Conservation (phyloP, 2,888 invertebrate species). For the Aplocera efformata region DNA sequence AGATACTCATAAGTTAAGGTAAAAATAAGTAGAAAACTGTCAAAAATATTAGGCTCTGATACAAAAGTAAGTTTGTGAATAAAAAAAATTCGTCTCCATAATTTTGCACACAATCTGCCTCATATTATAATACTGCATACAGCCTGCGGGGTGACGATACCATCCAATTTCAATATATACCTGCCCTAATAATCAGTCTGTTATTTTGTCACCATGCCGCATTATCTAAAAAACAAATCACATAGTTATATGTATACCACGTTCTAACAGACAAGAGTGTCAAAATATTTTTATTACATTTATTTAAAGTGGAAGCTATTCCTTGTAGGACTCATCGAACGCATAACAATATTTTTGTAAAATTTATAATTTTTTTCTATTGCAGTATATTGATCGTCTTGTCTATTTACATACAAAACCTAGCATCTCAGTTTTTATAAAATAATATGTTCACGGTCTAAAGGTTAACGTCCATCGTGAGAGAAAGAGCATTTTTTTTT, state of each 20-base stretch:
- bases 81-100: background rate
- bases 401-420: too few relatives aligned
- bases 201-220: constrained; percentile 54
- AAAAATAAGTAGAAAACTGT: too few relatives aligned
- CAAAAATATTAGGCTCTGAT: too few relatives aligned
- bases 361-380: too few relatives aligned
- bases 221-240: constrained; percentile 51
- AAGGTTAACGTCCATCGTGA: too few relatives aligned
- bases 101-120: constrained; percentile 47
- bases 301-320: constrained; percentile 15
- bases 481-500: too few relatives aligned
- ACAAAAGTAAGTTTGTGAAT: too few relatives aligned
- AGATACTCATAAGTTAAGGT: too few relatives aligned
- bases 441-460: too few relatives aligned
- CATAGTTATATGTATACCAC: constrained; percentile 70
- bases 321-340: constrained; percentile 12
- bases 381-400: too few relatives aligned
- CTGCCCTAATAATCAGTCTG: constrained; percentile 67
- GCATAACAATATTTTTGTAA: background rate
- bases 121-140: constrained; percentile 53
- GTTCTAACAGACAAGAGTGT: constrained; percentile 66
- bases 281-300: constrained; percentile 51
- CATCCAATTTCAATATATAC: constrained; percentile 38
- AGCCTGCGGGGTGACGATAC: constrained; percentile 40
- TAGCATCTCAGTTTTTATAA: too few relatives aligned